phyloP scores from a whole-genome alignment of 2,113 vertebrate species.

The Heterotis niloticus region DNA sequence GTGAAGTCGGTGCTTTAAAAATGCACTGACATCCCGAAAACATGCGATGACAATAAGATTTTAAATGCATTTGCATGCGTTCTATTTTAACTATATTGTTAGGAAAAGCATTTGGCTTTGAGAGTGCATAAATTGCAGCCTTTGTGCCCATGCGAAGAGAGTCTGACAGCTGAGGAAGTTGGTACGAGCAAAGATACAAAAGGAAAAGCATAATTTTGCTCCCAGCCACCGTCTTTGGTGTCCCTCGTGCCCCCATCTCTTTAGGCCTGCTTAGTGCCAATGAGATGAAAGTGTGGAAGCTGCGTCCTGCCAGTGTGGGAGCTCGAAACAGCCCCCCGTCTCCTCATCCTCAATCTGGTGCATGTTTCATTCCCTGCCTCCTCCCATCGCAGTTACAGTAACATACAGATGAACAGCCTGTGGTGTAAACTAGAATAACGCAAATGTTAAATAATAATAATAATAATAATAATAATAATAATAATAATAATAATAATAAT shows the following conservation, averaged over 20 bases:
- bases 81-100: neutral
- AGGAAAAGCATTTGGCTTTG: neutral
- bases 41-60: neutral
- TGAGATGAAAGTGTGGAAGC: slow-evolving; percentile 16
- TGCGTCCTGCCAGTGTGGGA: neutral
- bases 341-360: neutral
- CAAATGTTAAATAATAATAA: neutral
- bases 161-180: neutral
- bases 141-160: neutral
- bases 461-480: no score
- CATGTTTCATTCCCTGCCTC: neutral
- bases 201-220: neutral
- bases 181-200: neutral
- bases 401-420: neutral
- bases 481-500: no score
- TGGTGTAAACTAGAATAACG: neutral
- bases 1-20: no score
- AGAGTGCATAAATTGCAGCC: neutral
- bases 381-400: neutral
- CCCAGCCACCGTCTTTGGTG: no score
- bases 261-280: slow-evolving; percentile 13
- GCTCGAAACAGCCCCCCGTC: neutral
- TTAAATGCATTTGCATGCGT: neutral
- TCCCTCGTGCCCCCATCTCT: neutral
- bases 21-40: no score